phyloP scores from a whole-genome alignment of 1,140 invertebrate genomes.

The Heliothis virescens region DNA sequence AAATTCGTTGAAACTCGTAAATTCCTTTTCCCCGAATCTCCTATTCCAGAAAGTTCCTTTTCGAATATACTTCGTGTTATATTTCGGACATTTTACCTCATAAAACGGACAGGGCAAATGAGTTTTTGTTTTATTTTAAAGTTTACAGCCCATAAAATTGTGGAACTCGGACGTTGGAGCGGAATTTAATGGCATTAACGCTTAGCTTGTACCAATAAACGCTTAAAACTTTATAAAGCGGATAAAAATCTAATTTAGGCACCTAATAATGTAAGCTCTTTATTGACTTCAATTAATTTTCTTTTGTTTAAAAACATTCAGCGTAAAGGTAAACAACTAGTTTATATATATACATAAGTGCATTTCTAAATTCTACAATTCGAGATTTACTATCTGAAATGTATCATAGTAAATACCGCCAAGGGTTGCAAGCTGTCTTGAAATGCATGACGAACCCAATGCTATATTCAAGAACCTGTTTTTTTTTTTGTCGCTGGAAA shows the following conservation, averaged over 20 bases:
- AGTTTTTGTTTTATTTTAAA: constrained; percentile 50
- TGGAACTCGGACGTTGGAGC: constrained; percentile 38
- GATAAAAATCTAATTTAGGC: neutral
- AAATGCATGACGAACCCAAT: too few relatives aligned
- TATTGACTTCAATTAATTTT: neutral
- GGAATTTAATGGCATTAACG: constrained; percentile 46
- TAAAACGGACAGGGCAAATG: constrained; percentile 47
- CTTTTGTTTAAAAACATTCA: neutral
- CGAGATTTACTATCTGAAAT: too few relatives aligned
- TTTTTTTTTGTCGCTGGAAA: too few relatives aligned
- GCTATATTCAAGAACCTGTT: too few relatives aligned
- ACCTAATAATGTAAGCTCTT: neutral
- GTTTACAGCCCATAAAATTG: constrained; percentile 46
- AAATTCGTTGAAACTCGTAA: constrained; percentile 40
- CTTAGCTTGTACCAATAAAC: constrained; percentile 43
- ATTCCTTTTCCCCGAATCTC: constrained; percentile 13
- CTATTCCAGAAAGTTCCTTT: constrained; percentile 13
- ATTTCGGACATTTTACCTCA: constrained; percentile 39
- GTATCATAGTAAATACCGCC: too few relatives aligned
- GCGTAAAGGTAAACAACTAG: neutral
- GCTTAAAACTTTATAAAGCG: constrained; percentile 9
- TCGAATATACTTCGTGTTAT: neutral
- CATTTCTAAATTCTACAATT: too few relatives aligned
- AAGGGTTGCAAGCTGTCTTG: too few relatives aligned
- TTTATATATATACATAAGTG: neutral